Evolutionary conservation across 2,113 vertebrate genomes (phyloP).

Genomic region (Rhynchomys soricoides): DNA sequence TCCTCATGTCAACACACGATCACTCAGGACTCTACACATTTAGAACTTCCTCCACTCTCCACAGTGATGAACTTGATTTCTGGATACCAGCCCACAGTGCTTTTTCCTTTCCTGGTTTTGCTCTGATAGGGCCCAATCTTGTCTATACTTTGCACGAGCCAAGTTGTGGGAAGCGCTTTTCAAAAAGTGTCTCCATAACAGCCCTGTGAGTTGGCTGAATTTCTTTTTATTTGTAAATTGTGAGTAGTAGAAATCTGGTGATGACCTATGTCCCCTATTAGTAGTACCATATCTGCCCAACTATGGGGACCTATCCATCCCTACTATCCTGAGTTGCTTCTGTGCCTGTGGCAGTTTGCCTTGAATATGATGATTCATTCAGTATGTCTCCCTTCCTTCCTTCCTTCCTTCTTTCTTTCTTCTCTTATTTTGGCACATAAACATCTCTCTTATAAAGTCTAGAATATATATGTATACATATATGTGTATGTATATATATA

Average conservation of each 20-base stretch:
- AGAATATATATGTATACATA: neutral
- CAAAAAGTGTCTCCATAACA: neutral
- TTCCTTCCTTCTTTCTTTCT: neutral
- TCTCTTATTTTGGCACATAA: neutral
- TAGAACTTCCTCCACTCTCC: neutral
- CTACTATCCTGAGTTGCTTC: neutral
- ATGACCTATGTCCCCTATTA: neutral
- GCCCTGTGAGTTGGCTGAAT: neutral
- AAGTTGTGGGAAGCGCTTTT: neutral
- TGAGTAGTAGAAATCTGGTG: neutral
- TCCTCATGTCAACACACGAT: neutral
- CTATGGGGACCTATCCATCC: neutral
- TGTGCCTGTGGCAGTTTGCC: neutral
- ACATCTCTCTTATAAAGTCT: conserved; percentile 43
- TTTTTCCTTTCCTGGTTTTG: neutral
- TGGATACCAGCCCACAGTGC: neutral
- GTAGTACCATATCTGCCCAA: neutral
- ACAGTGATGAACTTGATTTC: neutral
- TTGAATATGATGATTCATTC: neutral
- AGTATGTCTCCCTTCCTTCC: too few relatives aligned
- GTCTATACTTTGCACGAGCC: neutral
- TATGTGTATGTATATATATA: neutral
- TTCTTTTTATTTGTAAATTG: neutral
- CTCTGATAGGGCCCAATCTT: neutral
- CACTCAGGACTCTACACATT: neutral